Evolutionary conservation across 2,888 invertebrate species (phyloP).

Genomic region (Sarcophaga carnaria): DNA sequence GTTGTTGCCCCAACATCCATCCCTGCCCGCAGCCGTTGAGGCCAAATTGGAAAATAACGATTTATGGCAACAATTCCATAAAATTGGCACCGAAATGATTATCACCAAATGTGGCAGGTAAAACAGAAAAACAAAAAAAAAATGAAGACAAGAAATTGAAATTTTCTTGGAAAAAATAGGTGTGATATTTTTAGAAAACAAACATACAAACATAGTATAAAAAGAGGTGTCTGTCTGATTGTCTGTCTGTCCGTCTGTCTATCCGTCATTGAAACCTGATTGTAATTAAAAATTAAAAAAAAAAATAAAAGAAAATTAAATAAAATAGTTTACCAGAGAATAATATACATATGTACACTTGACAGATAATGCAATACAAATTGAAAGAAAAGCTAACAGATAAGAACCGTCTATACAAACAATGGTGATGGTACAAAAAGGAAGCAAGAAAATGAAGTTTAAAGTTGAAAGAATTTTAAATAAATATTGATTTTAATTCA

Average conservation of each 20-base stretch:
- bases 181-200: background rate
- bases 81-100: constrained; percentile 90
- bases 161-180: constrained; percentile 4
- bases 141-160: background rate
- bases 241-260: background rate
- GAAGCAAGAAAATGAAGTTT: background rate
- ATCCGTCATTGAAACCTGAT: background rate
- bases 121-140: background rate
- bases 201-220: background rate
- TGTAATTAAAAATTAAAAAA: background rate
- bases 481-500: background rate
- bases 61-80: constrained; percentile 88
- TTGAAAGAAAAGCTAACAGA: background rate
- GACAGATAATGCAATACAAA: background rate
- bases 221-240: background rate
- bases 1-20: constrained; percentile 78
- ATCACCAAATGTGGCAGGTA: constrained; percentile 92
- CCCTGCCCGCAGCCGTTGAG: constrained; percentile 80
- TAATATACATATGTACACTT: background rate
- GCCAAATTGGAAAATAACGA: constrained; percentile 86
- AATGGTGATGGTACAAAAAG: background rate
- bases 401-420: background rate
- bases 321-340: background rate
- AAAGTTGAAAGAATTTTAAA: constrained; percentile 15
- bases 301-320: background rate